Percentiles rank a stretch among this genome's conserved stretches.
These are phyloP conservation scores for Eremophila alpestris DNA, from an alignment of 2,797 vertebrate species.

Conservation along the genomic window DNA sequence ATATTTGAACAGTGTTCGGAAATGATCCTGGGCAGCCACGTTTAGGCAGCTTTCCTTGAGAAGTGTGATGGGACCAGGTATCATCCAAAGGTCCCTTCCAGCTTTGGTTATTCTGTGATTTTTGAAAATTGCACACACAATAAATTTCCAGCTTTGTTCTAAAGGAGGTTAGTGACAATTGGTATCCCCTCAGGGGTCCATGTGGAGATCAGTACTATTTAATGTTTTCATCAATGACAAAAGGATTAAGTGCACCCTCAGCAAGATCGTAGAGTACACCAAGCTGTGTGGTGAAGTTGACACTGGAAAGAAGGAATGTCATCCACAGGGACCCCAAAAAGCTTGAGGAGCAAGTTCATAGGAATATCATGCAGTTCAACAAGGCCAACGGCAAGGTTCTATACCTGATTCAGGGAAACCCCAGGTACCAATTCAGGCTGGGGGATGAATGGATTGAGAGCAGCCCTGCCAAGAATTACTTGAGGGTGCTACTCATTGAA, in stretches of 20 bases:
- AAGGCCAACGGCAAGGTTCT: neutral
- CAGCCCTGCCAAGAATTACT: neutral
- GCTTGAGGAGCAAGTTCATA: neutral
- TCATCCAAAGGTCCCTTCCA: neutral
- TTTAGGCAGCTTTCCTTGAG: neutral
- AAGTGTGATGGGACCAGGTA: neutral
- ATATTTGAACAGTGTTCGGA: neutral
- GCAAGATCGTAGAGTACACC: neutral
- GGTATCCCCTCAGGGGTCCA: fast-evolving
- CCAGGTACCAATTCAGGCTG: neutral
- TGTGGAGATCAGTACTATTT: neutral
- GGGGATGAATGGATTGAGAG: neutral
- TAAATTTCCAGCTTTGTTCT: neutral
- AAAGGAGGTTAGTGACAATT: neutral
- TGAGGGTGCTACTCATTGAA: neutral
- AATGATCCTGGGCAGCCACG: neutral
- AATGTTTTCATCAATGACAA: neutral
- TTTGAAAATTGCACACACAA: neutral
- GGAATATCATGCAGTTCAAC: neutral
- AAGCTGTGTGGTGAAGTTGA: neutral
- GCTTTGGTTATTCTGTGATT: neutral
- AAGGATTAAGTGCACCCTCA: neutral
- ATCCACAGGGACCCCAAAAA: neutral
- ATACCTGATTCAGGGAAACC: neutral
- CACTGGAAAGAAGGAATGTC: neutral